phyloP scores from a whole-genome alignment of 2,113 vertebrate species.

The Rhabdornis inornatus region DNA sequence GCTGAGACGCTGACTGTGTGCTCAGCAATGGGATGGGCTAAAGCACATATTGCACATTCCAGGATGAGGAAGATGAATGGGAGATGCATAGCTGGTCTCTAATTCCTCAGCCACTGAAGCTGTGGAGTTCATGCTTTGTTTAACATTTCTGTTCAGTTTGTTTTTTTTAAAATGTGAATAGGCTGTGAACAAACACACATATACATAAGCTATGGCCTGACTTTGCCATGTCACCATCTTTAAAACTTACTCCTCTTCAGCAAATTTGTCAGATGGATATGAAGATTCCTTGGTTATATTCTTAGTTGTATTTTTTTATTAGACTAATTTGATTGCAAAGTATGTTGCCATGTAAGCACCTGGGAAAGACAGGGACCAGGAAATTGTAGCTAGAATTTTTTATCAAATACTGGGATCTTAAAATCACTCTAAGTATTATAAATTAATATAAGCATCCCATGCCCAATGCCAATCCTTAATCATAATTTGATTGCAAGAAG shows the following conservation, averaged over 20 bases:
- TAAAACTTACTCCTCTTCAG: not conserved
- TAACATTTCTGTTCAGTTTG: not conserved
- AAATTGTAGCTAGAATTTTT: not conserved
- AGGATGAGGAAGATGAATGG: conserved; percentile 11
- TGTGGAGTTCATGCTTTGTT: not conserved
- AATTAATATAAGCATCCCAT: not conserved
- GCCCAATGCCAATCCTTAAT: not conserved
- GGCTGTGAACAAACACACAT: not conserved
- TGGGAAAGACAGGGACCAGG: not conserved
- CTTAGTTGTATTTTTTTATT: not conserved
- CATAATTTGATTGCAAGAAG: not conserved
- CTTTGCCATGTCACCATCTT: not conserved
- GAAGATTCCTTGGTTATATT: not conserved
- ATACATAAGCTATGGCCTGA: not conserved
- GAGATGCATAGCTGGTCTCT: not conserved
- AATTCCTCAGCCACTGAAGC: not conserved
- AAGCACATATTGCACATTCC: conserved; percentile 46
- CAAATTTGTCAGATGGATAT: not conserved
- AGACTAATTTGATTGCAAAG: not conserved
- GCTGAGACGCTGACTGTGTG: not conserved
- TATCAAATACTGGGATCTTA: not conserved
- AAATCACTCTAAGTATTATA: not conserved
- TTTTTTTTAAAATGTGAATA: not conserved
- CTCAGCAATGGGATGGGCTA: conserved; percentile 11
- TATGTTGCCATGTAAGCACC: not conserved